Percentiles rank a stretch among this genome's conserved stretches.
Conservation (phyloP, 2,113 vertebrate genomes). For the Origma solitaria region DNA sequence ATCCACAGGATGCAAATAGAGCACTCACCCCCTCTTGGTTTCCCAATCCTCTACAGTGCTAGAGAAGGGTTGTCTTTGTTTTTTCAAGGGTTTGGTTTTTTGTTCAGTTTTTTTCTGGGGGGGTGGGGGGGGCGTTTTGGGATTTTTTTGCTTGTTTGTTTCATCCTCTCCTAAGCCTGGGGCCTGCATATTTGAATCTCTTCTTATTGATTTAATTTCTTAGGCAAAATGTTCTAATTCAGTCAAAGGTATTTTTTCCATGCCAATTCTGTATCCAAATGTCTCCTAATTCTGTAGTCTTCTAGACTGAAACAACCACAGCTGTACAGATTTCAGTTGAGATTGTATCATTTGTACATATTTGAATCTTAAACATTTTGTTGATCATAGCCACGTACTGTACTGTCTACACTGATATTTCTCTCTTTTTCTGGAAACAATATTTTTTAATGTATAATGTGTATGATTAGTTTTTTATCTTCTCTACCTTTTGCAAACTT, state of each 20-base stretch:
- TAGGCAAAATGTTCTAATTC: not conserved
- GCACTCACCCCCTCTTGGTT: not conserved
- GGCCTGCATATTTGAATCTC: not conserved
- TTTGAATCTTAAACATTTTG: not conserved
- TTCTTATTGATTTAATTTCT: not conserved
- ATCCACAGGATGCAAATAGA: not conserved
- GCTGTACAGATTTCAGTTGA: not conserved
- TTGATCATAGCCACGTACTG: not conserved
- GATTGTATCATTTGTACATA: not conserved
- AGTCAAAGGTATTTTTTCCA: not conserved
- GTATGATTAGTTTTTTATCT: not conserved
- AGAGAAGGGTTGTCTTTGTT: not conserved
- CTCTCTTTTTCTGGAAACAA: not conserved
- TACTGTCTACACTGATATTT: not conserved
- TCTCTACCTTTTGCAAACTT: not conserved
- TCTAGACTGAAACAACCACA: not conserved
- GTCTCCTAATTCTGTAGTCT: not conserved
- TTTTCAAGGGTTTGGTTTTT: not conserved
- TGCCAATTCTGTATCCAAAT: not conserved
- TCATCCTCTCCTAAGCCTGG: not conserved
- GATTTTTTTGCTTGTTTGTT: not conserved
- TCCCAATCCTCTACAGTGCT: not conserved
- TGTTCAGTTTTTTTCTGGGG: no score
- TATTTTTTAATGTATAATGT: not conserved
- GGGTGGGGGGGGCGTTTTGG: no score